Base-by-base conservation (phyloP, 2,888 invertebrate genomes). In the Brachynemurus nebulosus region DNA sequence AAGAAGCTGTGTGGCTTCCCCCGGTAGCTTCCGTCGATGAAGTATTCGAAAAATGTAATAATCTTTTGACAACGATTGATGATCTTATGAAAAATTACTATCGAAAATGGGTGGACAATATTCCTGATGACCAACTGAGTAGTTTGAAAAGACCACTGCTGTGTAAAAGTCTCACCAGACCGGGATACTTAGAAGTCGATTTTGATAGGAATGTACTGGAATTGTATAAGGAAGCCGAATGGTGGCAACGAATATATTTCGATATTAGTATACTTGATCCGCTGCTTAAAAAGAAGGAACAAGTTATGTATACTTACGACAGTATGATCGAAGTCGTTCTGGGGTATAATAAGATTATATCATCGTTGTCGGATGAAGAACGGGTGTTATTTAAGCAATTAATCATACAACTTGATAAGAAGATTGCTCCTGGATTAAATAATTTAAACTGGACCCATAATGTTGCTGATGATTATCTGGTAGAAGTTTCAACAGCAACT, bases 271-370 rank as follows among this genome's bases (percentile, higher is more conserved):
- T 71, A 47, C 71, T 84, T 0, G 74, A 70, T 46, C 70, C 74
- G 54, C 71, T 86, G 1, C 79, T 74, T 56, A 59, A 64, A 48
- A 80, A 76, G 53, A 70, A 72, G 50, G 69, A 71, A 18, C 70
- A 64, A 0, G 59, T 80, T 5, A 69, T 69, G 47, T 74, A 74
- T 47, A 72, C 83, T 1, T 80, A 76, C 52, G 80, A 84, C 53
- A 80, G 76, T 52, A 80, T 86, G 0, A 54, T 82, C 18, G 72
- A 76, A 1, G 78, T 88, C 0, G 80, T 81, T 1, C 68, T 78
- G 37, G 78, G 81, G 21, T 86, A 86, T 60, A 88, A 88, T 61
- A 76, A 78, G 56, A 85, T 90, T 36, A 62, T 90, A 35, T 71
- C 72, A 52, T 80, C 83, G 0, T 62, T 93, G 6, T 84, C 86